phyloP scores from a whole-genome alignment of 2,888 invertebrate genomes.

The Pecten maximus region DNA sequence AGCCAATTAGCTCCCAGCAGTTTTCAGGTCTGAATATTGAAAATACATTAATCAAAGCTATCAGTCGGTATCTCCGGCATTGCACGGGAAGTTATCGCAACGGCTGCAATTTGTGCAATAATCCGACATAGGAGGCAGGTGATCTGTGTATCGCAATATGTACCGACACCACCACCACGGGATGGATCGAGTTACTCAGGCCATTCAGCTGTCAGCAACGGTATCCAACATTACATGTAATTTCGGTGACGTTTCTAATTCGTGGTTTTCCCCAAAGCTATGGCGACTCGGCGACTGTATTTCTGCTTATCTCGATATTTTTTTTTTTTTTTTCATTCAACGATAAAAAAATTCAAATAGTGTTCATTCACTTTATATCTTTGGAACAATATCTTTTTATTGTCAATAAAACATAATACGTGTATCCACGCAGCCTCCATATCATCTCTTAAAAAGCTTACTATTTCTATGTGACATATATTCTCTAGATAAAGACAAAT shows the following conservation, averaged over 20 bases:
- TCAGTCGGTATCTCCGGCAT: not conserved
- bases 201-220: not conserved
- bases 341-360: not conserved
- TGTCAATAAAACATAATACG: not conserved
- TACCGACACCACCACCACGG: not conserved
- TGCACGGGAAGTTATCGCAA: not conserved
- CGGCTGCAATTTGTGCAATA: not conserved
- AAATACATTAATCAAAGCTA: slow-evolving; percentile 18
- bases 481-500: not conserved
- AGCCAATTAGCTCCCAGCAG: not conserved
- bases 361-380: not conserved
- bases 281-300: not conserved
- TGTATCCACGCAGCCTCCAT: not conserved
- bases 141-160: not conserved
- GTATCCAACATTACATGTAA: not conserved
- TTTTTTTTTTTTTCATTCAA: not conserved
- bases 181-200: not conserved
- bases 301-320: not conserved
- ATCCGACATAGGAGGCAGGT: not conserved
- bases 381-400: not conserved
- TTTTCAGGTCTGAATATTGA: not conserved
- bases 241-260: not conserved
- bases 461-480: not conserved
- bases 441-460: not conserved
- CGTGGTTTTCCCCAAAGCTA: not conserved